phyloP scores from a whole-genome alignment of 2,888 invertebrate genomes.

The Luperina nickerlii region DNA sequence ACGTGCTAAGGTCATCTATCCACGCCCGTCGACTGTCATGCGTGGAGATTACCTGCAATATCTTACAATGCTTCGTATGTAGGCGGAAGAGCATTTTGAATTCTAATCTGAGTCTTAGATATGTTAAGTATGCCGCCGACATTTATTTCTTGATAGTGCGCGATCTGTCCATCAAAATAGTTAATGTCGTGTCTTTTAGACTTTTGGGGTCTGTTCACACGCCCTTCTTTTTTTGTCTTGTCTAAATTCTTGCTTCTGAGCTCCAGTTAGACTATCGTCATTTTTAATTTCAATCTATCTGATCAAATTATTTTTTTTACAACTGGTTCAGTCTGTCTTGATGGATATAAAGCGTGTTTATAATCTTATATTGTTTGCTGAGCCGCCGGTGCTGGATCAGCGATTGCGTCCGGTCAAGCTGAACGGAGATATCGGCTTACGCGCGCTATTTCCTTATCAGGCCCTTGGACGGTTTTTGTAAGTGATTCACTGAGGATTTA shows the following conservation, averaged over 20 bases:
- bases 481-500: constrained; percentile 53
- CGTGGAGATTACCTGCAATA: constrained; percentile 42
- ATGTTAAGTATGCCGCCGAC: constrained; percentile 32
- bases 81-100: constrained; percentile 46
- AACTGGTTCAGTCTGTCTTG: constrained; percentile 20
- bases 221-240: neutral
- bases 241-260: neutral
- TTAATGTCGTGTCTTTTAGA: constrained; percentile 1
- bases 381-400: constrained; percentile 59
- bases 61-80: constrained; percentile 31
- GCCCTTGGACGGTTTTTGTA: constrained; percentile 60
- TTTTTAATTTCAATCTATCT: neutral
- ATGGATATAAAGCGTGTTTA: constrained; percentile 44
- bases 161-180: constrained; percentile 13
- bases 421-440: constrained; percentile 72
- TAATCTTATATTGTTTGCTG: constrained; percentile 47
- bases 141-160: constrained; percentile 10
- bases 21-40: constrained; percentile 46
- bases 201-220: neutral
- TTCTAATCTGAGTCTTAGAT: constrained; percentile 10
- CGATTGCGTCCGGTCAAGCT: constrained; percentile 62
- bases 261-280: neutral
- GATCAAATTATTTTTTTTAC: constrained; percentile 5
- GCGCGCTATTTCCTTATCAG: constrained; percentile 65
- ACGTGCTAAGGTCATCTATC: constrained; percentile 51